These are phyloP conservation scores for Enteromius anoplus DNA, from an alignment of 2,797 vertebrate genomes.

Conservation along the genomic window DNA sequence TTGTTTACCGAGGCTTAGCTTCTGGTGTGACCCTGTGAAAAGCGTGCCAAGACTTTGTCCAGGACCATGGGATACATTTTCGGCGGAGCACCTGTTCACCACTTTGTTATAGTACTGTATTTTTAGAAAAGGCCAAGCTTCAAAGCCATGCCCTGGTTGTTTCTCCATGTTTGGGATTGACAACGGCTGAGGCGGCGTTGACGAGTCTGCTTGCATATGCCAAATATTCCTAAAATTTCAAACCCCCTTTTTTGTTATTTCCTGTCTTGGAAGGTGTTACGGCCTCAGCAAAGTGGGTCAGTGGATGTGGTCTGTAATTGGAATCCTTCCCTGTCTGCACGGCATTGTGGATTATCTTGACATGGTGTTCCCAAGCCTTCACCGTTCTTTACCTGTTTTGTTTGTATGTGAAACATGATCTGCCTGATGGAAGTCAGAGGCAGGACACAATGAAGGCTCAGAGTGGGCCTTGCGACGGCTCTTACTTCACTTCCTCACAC, in stretches of 20 bases:
- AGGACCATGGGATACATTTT: slow-evolving; percentile 16
- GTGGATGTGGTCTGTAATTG: slow-evolving; percentile 2
- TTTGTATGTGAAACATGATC: slow-evolving; percentile 49
- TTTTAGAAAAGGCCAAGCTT: slow-evolving; percentile 35
- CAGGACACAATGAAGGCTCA: slow-evolving; percentile 23
- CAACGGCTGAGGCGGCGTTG: background rate
- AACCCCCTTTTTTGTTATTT: slow-evolving; percentile 10
- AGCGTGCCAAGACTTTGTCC: slow-evolving; percentile 42
- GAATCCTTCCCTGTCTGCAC: slow-evolving; percentile 4
- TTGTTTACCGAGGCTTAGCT: slow-evolving; percentile 43
- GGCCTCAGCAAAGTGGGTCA: slow-evolving; percentile 12
- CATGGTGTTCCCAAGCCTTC: slow-evolving; percentile 43
- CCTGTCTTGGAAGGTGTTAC: slow-evolving; percentile 20
- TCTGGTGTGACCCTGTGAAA: slow-evolving; percentile 33
- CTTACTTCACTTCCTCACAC: slow-evolving; percentile 66
- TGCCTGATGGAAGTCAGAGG: slow-evolving; percentile 6
- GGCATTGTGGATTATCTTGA: slow-evolving; percentile 45
- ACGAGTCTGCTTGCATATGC: background rate
- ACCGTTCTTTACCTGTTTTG: slow-evolving; percentile 50
- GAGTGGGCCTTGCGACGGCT: slow-evolving; percentile 10
- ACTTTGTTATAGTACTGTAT: slow-evolving; percentile 48
- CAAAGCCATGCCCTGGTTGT: background rate
- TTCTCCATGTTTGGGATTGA: slow-evolving; percentile 44
- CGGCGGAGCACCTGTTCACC: slow-evolving; percentile 50
- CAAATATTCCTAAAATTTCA: slow-evolving; percentile 24